Percentiles rank a stretch among this genome's conserved stretches.
Conservation (phyloP, 2,797 vertebrate species). For the Loris lydekkerianus region DNA sequence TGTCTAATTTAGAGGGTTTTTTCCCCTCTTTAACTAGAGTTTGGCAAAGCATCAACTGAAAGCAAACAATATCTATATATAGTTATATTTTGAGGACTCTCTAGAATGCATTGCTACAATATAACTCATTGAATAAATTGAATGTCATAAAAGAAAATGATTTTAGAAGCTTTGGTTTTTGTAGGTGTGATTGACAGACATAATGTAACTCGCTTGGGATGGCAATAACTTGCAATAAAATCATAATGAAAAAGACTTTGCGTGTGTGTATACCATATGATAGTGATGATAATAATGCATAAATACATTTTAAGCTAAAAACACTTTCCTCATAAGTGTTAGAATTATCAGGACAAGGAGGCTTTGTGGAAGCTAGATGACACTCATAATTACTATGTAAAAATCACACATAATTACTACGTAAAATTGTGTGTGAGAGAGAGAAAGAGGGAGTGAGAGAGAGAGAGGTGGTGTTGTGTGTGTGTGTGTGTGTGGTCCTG, state of each 20-base stretch:
- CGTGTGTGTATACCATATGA: neutral
- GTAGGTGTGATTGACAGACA: conserved; percentile 56
- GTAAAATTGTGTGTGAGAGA: neutral
- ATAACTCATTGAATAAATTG: conserved; percentile 64
- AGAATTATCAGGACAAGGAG: conserved; percentile 9
- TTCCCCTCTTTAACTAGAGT: neutral
- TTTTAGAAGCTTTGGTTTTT: conserved; percentile 64
- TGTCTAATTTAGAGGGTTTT: neutral
- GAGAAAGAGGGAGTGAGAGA: neutral
- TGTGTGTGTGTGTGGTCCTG: neutral
- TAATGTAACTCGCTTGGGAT: conserved; percentile 20
- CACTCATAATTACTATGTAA: conserved; percentile 38
- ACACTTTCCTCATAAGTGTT: conserved; percentile 45
- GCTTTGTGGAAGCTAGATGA: neutral
- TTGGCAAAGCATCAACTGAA: conserved; percentile 53
- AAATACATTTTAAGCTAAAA: conserved; percentile 55
- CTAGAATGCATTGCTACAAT: neutral
- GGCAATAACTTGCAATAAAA: conserved; percentile 50
- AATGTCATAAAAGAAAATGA: conserved; percentile 64
- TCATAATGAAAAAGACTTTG: conserved; percentile 60
- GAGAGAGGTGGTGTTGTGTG: neutral
- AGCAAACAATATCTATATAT: conserved; percentile 56
- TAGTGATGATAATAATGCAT: conserved; percentile 19
- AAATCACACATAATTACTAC: conserved; percentile 32
- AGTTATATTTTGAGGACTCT: conserved; percentile 31